Conservation (phyloP, 1,140 invertebrate genomes). For the Lasaia peninsularis region DNA sequence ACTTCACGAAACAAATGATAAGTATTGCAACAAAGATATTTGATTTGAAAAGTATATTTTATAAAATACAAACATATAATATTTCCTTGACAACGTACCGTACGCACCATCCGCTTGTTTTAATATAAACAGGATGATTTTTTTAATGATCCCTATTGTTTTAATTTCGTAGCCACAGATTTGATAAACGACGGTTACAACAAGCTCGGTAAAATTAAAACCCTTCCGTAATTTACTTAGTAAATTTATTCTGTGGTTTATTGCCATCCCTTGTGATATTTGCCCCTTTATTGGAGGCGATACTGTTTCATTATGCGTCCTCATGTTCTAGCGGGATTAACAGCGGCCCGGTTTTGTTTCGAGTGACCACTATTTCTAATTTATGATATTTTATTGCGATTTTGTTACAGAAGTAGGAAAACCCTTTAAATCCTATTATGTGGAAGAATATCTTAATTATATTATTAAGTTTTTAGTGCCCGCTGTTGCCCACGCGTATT, state of each 20-base stretch:
- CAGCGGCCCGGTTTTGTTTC: constrained; percentile 5
- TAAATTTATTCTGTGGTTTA: constrained; percentile 47
- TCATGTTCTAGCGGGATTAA: constrained; percentile 32
- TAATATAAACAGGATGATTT: neutral
- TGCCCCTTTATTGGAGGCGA: constrained; percentile 43
- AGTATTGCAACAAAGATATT: no score
- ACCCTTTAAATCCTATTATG: neutral
- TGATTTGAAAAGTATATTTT: no score
- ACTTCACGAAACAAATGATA: no score
- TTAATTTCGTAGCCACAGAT: constrained; percentile 35
- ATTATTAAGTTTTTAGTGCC: no score
- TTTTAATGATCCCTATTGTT: constrained; percentile 17
- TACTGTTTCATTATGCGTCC: constrained; percentile 45
- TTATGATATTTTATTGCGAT: constrained; percentile 1
- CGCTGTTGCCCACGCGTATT: no score
- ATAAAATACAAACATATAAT: no score
- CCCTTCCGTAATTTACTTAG: constrained; percentile 45
- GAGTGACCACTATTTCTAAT: constrained; percentile 9
- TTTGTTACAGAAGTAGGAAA: neutral
- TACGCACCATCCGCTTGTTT: neutral
- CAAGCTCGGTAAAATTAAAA: constrained; percentile 41
- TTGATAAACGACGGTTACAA: constrained; percentile 35
- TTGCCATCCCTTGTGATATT: constrained; percentile 37
- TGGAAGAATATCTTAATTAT: no score
- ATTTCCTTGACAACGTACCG: no score